These are phyloP conservation scores for Leucania comma DNA, from an alignment of 2,888 invertebrate genomes.

Conservation along the genomic window DNA sequence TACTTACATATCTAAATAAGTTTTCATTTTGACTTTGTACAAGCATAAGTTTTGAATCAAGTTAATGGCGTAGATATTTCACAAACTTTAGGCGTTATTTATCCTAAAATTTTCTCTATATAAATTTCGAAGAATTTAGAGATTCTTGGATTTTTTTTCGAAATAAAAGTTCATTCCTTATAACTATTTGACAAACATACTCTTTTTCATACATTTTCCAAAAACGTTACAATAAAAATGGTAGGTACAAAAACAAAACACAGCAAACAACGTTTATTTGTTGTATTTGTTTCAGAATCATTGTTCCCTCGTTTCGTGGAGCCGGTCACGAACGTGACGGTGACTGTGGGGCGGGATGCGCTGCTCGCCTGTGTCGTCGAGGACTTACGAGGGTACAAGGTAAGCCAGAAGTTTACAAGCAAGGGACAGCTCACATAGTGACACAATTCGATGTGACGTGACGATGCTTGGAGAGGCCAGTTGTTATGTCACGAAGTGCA, in stretches of 20 bases:
- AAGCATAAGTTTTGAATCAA: no score
- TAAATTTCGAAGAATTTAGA: background rate
- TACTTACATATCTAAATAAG: background rate
- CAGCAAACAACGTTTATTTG: constrained; percentile 47
- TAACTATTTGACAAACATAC: background rate
- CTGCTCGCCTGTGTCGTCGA: constrained; percentile 97
- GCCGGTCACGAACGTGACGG: constrained; percentile 97
- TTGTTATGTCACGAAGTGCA: background rate
- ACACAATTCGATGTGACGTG: background rate
- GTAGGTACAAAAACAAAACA: constrained; percentile 27
- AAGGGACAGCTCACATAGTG: constrained; percentile 2
- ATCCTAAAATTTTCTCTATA: background rate
- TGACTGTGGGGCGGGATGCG: constrained; percentile 96
- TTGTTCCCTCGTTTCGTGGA: constrained; percentile 96
- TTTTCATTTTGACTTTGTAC: background rate
- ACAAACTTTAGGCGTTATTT: no score
- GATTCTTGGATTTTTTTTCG: background rate
- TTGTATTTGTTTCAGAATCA: constrained; percentile 82
- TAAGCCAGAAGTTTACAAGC: constrained; percentile 74
- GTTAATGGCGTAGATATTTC: no score
- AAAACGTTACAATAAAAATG: constrained; percentile 7
- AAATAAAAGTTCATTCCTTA: background rate
- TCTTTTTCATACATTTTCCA: background rate
- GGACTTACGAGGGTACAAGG: constrained; percentile 96
- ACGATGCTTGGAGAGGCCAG: background rate